phyloP scores from a whole-genome alignment of 2,113 vertebrate genomes.

The Grantiella picta region DNA sequence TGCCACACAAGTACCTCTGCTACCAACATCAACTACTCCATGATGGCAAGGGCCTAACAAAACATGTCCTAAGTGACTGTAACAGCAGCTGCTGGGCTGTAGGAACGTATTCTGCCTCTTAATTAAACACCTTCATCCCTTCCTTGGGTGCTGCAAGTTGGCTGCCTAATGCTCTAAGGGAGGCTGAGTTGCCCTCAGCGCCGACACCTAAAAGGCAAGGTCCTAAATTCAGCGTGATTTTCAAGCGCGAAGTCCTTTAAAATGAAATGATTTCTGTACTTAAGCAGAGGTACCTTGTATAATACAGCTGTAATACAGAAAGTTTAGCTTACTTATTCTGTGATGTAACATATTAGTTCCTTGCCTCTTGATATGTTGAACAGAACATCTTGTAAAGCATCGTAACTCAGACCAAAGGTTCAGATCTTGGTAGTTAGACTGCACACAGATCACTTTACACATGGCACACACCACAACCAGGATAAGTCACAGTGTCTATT shows the following conservation, averaged over 20 bases:
- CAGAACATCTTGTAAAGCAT: neutral
- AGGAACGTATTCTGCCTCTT: neutral
- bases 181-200: neutral
- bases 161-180: neutral
- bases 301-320: neutral
- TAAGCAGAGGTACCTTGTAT: neutral
- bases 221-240: neutral
- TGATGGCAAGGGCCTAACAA: neutral
- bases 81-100: neutral
- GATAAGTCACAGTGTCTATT: rapidly evolving
- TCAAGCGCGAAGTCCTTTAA: neutral
- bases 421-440: neutral
- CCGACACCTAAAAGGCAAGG: neutral
- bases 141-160: neutral
- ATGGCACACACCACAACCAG: rapidly evolving
- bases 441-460: neutral
- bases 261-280: neutral
- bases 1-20: neutral
- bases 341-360: neutral
- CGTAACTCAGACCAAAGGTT: rapidly evolving
- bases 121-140: neutral
- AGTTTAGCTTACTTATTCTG: neutral
- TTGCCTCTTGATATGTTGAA: neutral
- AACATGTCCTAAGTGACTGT: neutral
- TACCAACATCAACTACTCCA: neutral